Evolutionary conservation across 2,888 invertebrate genomes (phyloP).

Genomic region (Dichetophora obliterata): DNA sequence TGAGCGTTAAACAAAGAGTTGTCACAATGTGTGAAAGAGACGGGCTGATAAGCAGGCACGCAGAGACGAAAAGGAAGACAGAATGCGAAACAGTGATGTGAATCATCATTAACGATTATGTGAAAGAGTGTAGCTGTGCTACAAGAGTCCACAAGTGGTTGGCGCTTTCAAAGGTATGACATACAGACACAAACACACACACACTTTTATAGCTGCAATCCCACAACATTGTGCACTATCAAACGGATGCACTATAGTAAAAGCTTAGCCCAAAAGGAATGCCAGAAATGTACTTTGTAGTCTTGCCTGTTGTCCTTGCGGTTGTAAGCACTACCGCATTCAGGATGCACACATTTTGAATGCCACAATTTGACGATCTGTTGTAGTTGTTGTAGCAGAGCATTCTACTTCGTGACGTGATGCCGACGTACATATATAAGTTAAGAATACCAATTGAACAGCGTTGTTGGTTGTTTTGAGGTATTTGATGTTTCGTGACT

Average conservation of each 20-base stretch:
- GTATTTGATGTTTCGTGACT: no score
- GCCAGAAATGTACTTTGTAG: conserved; percentile 9
- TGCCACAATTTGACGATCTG: conserved; percentile 17
- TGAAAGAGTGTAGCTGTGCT: not conserved
- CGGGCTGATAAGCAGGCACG: no score
- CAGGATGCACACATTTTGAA: not conserved
- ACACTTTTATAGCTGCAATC: not conserved
- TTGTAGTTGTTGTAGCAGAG: no score
- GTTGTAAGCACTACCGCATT: not conserved
- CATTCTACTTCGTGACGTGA: not conserved
- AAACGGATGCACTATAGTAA: conserved; percentile 20
- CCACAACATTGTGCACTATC: conserved; percentile 7
- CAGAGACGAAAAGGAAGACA: not conserved
- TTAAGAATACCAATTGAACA: no score
- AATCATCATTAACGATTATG: not conserved
- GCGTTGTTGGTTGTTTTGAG: no score
- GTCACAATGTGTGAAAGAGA: not conserved
- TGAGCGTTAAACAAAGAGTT: not conserved
- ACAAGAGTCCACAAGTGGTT: conserved; percentile 23
- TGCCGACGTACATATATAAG: no score
- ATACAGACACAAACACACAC: not conserved
- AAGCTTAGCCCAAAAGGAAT: conserved; percentile 15
- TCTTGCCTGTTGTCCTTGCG: conserved; percentile 15
- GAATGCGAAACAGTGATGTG: no score
- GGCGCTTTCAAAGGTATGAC: not conserved